Evolutionary conservation across 2,888 invertebrate species (phyloP).

Genomic region (Rhamnusium bicolor): DNA sequence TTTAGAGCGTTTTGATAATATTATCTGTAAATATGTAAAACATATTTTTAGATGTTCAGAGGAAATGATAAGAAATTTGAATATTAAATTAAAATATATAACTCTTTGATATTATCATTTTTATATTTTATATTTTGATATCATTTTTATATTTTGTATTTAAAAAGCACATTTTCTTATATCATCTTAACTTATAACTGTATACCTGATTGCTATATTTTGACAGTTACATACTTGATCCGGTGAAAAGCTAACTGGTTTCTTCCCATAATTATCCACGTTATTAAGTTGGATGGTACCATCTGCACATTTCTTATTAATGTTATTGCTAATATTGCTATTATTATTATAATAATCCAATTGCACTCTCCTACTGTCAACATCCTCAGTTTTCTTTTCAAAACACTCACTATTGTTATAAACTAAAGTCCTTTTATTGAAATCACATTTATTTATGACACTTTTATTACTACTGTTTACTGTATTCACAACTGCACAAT

Average conservation of each 20-base stretch:
- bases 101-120: too few species aligned
- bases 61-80: too few species aligned
- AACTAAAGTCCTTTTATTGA: constrained; percentile 36
- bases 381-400: constrained; percentile 42
- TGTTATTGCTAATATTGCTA: constrained; percentile 19
- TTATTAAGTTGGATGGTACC: constrained; percentile 64
- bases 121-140: too few species aligned
- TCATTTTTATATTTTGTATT: too few species aligned
- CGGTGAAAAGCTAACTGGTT: constrained; percentile 68
- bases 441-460: constrained; percentile 43
- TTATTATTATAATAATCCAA: constrained; percentile 60
- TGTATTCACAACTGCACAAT: constrained; percentile 32
- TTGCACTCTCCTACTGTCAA: constrained; percentile 44
- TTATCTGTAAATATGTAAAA: too few species aligned
- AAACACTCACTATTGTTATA: constrained; percentile 42
- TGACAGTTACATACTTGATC: constrained; percentile 77
- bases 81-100: too few species aligned
- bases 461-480: constrained; percentile 43
- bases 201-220: too few species aligned
- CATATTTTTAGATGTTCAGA: too few species aligned
- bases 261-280: constrained; percentile 67
- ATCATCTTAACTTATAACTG: too few species aligned
- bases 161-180: too few species aligned
- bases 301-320: constrained; percentile 44
- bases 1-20: too few species aligned